Evolutionary conservation across 1,140 invertebrate genomes (phyloP), one percentile per base, ranked within the genome.

Genomic region (Dreissena rostriformis): DNA sequence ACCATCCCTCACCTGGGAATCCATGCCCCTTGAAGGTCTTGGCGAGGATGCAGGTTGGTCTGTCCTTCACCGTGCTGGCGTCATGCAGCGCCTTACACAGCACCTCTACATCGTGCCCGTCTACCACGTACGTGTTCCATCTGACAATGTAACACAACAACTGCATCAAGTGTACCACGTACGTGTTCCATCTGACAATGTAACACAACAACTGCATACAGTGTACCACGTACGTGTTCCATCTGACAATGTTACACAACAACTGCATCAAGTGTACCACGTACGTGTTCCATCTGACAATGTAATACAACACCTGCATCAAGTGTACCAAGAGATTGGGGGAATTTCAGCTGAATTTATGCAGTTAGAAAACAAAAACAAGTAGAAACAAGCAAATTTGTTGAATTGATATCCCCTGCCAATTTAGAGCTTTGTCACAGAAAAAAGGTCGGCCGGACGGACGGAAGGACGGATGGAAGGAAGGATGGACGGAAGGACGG

Each of bases 11-110:
- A 92, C 94, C 93, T 74, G 88, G 87, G 74, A 98, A 89, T 85
- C 96, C 96, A 91, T 96, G 97, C 8, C 99, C 99, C 94, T 99
- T 99, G 92, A 96, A 98, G 0, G 99, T 99, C 94, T 99, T 99
- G 29, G 97, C 97, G 71, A 99, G 94, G 55, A 99, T 95, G 68
- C 97, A 98, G 19, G 98, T 98, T 39, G 99, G 99, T 91, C 96
- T 96, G 53, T 95, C 97, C 91, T 96, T 96, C 0, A 96, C 96
- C 39, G 87, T 88, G 29, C 93, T 93, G 39, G 96, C 94, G 1
- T 97, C 97, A 92, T 96, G 95, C 91, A 98, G 95, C 90, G 86
- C 92, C 82, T 97, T 98, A 89, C 95, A 96, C 28, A 99, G 94
- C 92, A 97, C 97, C 83, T 97, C 96, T 49, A 99, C 96, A 93